These are phyloP conservation scores for Apomyelois bistriatella DNA, from an alignment of 2,888 invertebrate genomes.

Conservation along the genomic window DNA sequence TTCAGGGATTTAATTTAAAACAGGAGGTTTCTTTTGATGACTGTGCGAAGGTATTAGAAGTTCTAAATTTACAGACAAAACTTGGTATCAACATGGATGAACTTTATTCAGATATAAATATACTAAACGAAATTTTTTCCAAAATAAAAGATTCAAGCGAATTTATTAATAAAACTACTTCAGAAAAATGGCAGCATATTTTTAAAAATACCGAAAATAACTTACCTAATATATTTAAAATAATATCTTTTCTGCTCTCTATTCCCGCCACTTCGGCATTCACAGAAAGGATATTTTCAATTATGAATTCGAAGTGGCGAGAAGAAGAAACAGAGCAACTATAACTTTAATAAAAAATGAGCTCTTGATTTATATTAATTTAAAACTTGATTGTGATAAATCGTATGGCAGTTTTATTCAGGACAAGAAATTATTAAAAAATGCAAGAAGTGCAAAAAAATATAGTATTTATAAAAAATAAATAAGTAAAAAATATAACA, in stretches of 20 bases:
- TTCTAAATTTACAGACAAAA: constrained; percentile 8
- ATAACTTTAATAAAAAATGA: constrained; percentile 13
- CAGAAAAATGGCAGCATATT: constrained; percentile 17
- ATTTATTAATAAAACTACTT: constrained; percentile 12
- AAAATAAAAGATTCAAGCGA: constrained; percentile 4
- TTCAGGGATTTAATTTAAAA: too few relatives aligned
- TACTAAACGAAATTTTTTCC: background rate
- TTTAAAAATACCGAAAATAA: constrained; percentile 10
- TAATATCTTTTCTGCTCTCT: constrained; percentile 18
- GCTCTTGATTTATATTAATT: constrained; percentile 15
- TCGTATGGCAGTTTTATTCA: constrained; percentile 11
- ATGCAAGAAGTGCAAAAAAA: constrained; percentile 14
- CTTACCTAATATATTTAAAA: constrained; percentile 15
- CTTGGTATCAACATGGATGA: background rate
- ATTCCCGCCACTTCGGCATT: constrained; percentile 23
- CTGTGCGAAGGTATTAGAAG: background rate
- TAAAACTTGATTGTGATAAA: constrained; percentile 15
- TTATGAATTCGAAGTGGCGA: constrained; percentile 20
- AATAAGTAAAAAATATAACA: background rate
- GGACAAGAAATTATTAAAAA: constrained; percentile 11
- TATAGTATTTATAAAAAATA: constrained; percentile 10
- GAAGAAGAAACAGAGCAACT: constrained; percentile 17
- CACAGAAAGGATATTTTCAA: constrained; percentile 19
- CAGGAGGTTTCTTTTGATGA: too few relatives aligned
- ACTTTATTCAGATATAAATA: background rate